Evolutionary conservation across 2,888 invertebrate genomes (phyloP), one percentile per base, ranked within the genome.

Genomic region (Phengaris arion): DNA sequence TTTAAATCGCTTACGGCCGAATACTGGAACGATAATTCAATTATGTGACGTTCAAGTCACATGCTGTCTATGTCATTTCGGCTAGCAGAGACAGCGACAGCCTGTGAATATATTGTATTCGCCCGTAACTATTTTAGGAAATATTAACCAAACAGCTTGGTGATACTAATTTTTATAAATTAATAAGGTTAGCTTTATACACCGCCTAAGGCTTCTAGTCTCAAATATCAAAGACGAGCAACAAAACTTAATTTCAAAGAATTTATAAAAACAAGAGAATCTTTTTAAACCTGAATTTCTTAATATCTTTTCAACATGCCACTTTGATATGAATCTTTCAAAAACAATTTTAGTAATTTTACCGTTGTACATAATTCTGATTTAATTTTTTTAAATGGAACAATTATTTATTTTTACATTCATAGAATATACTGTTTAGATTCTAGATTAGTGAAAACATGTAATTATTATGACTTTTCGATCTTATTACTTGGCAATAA

Each of bases 191-290:
- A 35, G 48, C 72, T 72, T 52, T 72, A 22, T 51, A 52, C 54
- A n/a, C 15, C 22, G 72, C 72, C 52, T 22, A 22, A 51, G 72
- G 72, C 72, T 72, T 51, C 72, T 12, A 9, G 69, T 48, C 72
- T 72, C 51, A 10, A 52, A 52, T 72, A 72, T 51, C 72, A 72
- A 72, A 72, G 72, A 52, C 22, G 72, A 54, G 22, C 52, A 35
- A 72, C 45, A 51, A 54, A 52, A 74, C 77, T 73, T 76, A 3
- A 52, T 72, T 72, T 72, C 35, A 72, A 72, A 72, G 72, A 52
- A 72, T 51, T 75, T 59, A 75, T 75, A 22, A 76, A 78, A 68
- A 51, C 74, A 76, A 79, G 79, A 76, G 76, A 74, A 76, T 59
- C 55, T 64, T 55, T 45, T 22, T 74, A 64, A 35, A 64, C 35